These are phyloP conservation scores for Penaeus monodon DNA, from an alignment of 2,888 invertebrate species.

Conservation along the genomic window DNA sequence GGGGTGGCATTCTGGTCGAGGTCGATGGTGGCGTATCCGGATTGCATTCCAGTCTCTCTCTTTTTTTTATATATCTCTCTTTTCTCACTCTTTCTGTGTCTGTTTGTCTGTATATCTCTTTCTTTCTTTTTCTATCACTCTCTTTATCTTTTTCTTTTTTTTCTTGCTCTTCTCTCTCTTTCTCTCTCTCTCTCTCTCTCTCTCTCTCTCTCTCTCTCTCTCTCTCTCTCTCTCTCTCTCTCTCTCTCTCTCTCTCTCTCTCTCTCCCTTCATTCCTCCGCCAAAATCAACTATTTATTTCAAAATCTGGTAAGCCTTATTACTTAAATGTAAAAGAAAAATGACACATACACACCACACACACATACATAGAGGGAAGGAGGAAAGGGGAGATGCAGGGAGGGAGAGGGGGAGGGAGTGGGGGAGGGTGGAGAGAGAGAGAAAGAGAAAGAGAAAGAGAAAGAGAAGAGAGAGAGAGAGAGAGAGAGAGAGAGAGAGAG, in stretches of 20 bases:
- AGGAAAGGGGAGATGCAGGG: no score
- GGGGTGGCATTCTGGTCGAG: no score
- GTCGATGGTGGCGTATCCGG: not conserved
- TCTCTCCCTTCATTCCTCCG: not conserved
- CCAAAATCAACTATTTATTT: not conserved
- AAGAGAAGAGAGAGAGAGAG: not conserved
- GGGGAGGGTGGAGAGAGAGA: not conserved
- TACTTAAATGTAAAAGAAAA: no score
- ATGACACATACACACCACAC: constrained; percentile 1
- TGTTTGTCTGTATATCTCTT: not conserved
- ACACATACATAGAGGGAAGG: not conserved
- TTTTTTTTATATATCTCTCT: not conserved
- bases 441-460: not conserved
- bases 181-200: not conserved
- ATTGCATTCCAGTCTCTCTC: not conserved
- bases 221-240: not conserved
- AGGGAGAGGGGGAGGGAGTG: not conserved
- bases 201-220: not conserved
- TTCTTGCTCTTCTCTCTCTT: not conserved
- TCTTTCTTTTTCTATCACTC: not conserved
- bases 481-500: not conserved
- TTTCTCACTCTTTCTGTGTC: not conserved
- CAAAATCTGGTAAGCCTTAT: not conserved
- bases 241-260: not conserved
- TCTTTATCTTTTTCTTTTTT: not conserved